Evolutionary conservation across 2,797 vertebrate genomes (phyloP).

Genomic region (Macropus fuliginosus): DNA sequence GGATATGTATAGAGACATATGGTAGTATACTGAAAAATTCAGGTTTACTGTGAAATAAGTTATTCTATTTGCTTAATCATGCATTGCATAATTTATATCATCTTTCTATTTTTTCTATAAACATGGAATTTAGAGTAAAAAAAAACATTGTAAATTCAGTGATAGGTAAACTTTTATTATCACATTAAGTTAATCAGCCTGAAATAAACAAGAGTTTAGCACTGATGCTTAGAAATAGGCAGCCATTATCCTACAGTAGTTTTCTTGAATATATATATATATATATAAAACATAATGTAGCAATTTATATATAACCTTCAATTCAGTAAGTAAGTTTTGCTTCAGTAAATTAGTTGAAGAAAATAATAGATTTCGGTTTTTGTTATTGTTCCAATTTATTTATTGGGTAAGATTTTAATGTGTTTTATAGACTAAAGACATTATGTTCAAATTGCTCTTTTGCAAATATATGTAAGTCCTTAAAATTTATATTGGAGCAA

Average conservation of each 20-base stretch:
- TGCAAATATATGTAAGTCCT: conserved; percentile 58
- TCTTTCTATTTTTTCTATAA: background rate
- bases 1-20: background rate
- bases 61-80: background rate
- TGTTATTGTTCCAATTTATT: conserved; percentile 58
- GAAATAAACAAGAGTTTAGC: conserved; percentile 51
- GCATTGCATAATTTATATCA: background rate
- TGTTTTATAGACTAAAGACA: conserved; percentile 65
- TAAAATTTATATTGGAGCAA: conserved; percentile 57
- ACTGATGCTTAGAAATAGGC: conserved; percentile 57
- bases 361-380: conserved; percentile 66
- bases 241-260: conserved; percentile 60
- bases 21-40: background rate
- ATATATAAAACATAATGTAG: conserved; percentile 56
- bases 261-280: conserved; percentile 49
- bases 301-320: conserved; percentile 77
- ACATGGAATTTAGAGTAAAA: background rate
- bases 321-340: conserved; percentile 64
- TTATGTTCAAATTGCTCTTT: conserved; percentile 71
- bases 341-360: conserved; percentile 72
- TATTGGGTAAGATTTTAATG: conserved; percentile 72
- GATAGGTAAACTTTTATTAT: conserved; percentile 38
- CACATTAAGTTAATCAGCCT: conserved; percentile 13
- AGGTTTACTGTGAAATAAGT: background rate
- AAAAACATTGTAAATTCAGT: conserved; percentile 19